phyloP scores from a whole-genome alignment of 2,113 vertebrate genomes.

The Nibea coibor region DNA sequence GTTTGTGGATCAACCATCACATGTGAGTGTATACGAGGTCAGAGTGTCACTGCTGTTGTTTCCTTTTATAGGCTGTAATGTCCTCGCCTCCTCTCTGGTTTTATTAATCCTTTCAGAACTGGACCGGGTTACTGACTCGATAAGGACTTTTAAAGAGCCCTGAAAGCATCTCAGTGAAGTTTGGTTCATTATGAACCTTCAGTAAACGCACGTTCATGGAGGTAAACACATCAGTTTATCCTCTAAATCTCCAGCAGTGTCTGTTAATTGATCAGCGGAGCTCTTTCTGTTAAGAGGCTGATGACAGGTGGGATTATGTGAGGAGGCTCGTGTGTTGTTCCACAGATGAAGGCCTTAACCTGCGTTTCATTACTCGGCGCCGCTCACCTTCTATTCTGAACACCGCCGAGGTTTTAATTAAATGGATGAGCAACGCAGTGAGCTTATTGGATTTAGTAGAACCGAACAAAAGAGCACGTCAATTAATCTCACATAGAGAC shows the following conservation, averaged over 20 bases:
- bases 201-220: neutral
- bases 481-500: constrained; percentile 3
- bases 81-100: constrained; percentile 8
- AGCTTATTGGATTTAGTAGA: constrained; percentile 10
- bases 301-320: constrained; percentile 11
- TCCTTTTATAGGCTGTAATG: constrained; percentile 65
- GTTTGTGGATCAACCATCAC: constrained; percentile 30
- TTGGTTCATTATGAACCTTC: neutral
- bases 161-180: neutral
- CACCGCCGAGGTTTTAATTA: constrained; percentile 18
- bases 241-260: neutral
- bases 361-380: neutral
- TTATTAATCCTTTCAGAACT: constrained; percentile 24
- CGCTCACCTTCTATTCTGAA: neutral
- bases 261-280: constrained; percentile 9
- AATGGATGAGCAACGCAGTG: constrained; percentile 6
- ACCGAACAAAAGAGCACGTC: neutral
- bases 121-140: constrained; percentile 26
- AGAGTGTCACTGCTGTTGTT: constrained; percentile 28
- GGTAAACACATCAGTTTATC: neutral
- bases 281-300: neutral
- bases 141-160: constrained; percentile 27
- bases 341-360: constrained; percentile 1
- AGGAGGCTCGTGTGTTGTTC: neutral
- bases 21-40: constrained; percentile 22